A percentile compares a stretch with the other conserved stretches of the same genome.
Conservation (phyloP, 2,888 invertebrate genomes). For the Macroteleia sp. region DNA sequence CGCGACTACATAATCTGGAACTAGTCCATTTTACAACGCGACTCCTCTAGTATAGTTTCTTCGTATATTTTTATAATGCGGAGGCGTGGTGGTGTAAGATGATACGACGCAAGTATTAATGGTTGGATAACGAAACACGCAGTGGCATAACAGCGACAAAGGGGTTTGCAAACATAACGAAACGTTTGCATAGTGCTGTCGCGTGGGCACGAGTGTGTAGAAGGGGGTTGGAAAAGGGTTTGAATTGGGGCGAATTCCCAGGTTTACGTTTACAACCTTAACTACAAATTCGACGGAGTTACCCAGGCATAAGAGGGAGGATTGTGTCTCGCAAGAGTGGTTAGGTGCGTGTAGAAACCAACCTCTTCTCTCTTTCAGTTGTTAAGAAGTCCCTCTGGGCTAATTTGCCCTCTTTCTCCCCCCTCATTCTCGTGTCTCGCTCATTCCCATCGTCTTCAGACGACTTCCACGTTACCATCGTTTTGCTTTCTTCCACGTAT, state of each 20-base stretch:
- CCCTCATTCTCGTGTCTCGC: slow-evolving; percentile 52
- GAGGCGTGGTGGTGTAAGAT: slow-evolving; percentile 17
- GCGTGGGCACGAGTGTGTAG: slow-evolving; percentile 38
- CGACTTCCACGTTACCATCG: slow-evolving; percentile 41
- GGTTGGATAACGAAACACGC: slow-evolving; percentile 67
- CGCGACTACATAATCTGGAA: slow-evolving; percentile 20
- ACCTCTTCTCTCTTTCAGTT: slow-evolving; percentile 77
- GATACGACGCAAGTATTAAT: slow-evolving; percentile 30
- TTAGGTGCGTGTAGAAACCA: slow-evolving; percentile 77
- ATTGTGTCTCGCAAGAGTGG: slow-evolving; percentile 82
- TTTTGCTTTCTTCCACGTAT: slow-evolving; percentile 54
- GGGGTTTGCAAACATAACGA: slow-evolving; percentile 73
- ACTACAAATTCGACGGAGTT: slow-evolving; percentile 84
- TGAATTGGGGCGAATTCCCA: slow-evolving; percentile 76
- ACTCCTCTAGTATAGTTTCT: background rate
- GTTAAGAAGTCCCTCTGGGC: slow-evolving; percentile 83
- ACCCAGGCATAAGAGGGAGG: slow-evolving; percentile 80
- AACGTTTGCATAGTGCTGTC: slow-evolving; percentile 72
- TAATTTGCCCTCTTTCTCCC: slow-evolving; percentile 74
- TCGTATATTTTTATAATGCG: slow-evolving; percentile 1
- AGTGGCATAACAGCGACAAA: slow-evolving; percentile 52
- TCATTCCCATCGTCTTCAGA: slow-evolving; percentile 60
- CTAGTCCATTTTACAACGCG: slow-evolving; percentile 3
- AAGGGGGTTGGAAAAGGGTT: slow-evolving; percentile 54
- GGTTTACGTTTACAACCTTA: slow-evolving; percentile 83